These are phyloP conservation scores for Channa striata DNA, from an alignment of 2,797 vertebrate species.

Conservation along the genomic window DNA sequence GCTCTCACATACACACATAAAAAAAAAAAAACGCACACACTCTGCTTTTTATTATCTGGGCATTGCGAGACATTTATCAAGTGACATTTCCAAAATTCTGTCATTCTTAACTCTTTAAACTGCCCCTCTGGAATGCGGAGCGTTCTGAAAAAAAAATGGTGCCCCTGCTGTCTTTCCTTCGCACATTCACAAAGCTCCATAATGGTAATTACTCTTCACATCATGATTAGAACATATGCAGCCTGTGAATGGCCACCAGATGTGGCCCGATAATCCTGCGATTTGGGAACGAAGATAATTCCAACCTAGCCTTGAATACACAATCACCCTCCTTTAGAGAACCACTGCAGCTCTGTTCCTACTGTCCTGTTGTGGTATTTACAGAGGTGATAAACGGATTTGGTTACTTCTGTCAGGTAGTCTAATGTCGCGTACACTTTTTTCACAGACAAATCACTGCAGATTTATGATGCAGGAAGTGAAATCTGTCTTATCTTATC, in stretches of 20 bases:
- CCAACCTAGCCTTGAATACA: conserved; percentile 70
- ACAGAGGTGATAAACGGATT: conserved; percentile 28
- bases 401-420: conserved; percentile 14
- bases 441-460: conserved; percentile 19
- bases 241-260: conserved; percentile 81
- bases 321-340: conserved; percentile 67
- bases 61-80: conserved; percentile 68
- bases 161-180: conserved; percentile 77
- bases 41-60: conserved; percentile 82
- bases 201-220: conserved; percentile 78
- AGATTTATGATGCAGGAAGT: conserved; percentile 39
- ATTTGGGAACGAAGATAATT: conserved; percentile 73
- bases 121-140: conserved; percentile 71
- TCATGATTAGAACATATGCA: conserved; percentile 75
- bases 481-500: conserved; percentile 58
- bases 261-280: conserved; percentile 77
- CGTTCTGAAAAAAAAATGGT: conserved; percentile 46
- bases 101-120: conserved; percentile 77
- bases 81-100: conserved; percentile 81
- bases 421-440: conserved; percentile 18
- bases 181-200: conserved; percentile 77
- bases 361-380: conserved; percentile 36
- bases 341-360: conserved; percentile 28
- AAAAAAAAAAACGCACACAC: conserved; percentile 39
- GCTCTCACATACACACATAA: not conserved